A percentile compares a stretch with the other conserved stretches of the same genome.
Conservation (phyloP, 2,797 vertebrate genomes). For the Xenopus petersii region DNA sequence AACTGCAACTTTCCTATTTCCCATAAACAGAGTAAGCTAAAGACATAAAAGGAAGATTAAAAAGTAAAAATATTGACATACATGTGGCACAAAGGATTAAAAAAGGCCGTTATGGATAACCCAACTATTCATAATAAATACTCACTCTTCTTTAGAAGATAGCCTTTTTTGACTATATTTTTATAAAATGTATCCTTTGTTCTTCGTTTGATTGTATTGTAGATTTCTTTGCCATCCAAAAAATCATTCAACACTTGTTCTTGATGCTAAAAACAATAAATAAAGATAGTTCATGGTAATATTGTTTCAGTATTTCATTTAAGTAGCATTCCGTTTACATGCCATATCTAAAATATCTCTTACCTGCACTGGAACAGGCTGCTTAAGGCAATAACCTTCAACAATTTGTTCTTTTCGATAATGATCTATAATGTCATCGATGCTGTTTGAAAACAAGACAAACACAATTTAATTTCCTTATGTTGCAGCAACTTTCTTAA, state of each 20-base stretch:
- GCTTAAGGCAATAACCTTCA: slow-evolving; percentile 94
- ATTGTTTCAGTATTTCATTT: too few species aligned
- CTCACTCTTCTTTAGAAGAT: slow-evolving; percentile 97
- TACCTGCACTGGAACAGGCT: slow-evolving; percentile 94
- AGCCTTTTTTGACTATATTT: slow-evolving; percentile 98
- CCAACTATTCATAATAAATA: slow-evolving; percentile 6
- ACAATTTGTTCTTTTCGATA: slow-evolving; percentile 98
- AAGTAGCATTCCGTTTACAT: not conserved
- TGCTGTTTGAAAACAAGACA: slow-evolving; percentile 70
- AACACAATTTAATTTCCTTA: not conserved
- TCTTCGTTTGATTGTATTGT: slow-evolving; percentile 97
- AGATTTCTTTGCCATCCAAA: slow-evolving; percentile 94
- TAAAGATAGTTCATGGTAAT: not conserved
- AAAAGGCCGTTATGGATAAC: not conserved
- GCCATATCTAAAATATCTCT: not conserved
- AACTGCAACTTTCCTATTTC: too few species aligned
- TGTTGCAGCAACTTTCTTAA: too few species aligned
- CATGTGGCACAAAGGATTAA: too few species aligned
- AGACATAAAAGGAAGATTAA: too few species aligned
- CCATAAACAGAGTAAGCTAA: too few species aligned
- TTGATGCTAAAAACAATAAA: slow-evolving; percentile 77
- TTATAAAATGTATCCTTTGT: slow-evolving; percentile 98
- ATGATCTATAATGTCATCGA: slow-evolving; percentile 96
- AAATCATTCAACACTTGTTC: slow-evolving; percentile 90
- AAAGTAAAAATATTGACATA: too few species aligned